These are phyloP conservation scores for Nycticebus coucang DNA, from an alignment of 2,113 vertebrate species.

Conservation along the genomic window DNA sequence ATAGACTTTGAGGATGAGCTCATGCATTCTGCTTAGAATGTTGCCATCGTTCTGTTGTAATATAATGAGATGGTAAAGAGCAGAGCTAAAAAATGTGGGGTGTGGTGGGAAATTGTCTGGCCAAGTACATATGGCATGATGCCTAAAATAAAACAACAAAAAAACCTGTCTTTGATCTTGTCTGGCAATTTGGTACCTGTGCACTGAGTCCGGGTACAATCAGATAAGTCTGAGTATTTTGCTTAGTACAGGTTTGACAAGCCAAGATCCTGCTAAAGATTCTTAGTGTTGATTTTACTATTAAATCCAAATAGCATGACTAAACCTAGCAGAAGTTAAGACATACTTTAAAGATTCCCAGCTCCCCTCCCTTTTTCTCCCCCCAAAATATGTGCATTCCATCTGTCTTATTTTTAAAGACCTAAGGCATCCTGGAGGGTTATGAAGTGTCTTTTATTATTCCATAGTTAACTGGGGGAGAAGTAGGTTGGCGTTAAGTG, in stretches of 20 bases:
- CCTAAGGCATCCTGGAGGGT: slow-evolving; percentile 41
- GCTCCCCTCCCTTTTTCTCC: no score
- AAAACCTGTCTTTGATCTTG: slow-evolving; percentile 42
- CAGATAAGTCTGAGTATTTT: slow-evolving; percentile 34
- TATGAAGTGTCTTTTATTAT: slow-evolving; percentile 54
- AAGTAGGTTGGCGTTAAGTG: slow-evolving; percentile 50
- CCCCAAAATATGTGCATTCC: slow-evolving; percentile 34
- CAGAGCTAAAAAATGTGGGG: background rate
- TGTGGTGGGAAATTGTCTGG: slow-evolving; percentile 25
- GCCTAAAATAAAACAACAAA: background rate
- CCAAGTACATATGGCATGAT: background rate
- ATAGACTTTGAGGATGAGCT: background rate
- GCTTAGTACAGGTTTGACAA: slow-evolving; percentile 46
- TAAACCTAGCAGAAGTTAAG: slow-evolving; percentile 41
- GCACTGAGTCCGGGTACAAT: slow-evolving; percentile 26
- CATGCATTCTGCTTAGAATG: background rate
- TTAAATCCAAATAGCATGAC: slow-evolving; percentile 42
- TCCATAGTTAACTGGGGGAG: background rate
- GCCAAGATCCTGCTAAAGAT: slow-evolving; percentile 28
- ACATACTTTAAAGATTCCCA: slow-evolving; percentile 14
- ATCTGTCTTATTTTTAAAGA: slow-evolving; percentile 52
- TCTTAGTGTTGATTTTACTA: slow-evolving; percentile 51
- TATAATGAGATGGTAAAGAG: background rate
- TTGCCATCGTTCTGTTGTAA: background rate
- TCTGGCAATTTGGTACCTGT: slow-evolving; percentile 37